Evolutionary conservation across 2,888 invertebrate genomes (phyloP).

Genomic region (Tiliacea citrago): DNA sequence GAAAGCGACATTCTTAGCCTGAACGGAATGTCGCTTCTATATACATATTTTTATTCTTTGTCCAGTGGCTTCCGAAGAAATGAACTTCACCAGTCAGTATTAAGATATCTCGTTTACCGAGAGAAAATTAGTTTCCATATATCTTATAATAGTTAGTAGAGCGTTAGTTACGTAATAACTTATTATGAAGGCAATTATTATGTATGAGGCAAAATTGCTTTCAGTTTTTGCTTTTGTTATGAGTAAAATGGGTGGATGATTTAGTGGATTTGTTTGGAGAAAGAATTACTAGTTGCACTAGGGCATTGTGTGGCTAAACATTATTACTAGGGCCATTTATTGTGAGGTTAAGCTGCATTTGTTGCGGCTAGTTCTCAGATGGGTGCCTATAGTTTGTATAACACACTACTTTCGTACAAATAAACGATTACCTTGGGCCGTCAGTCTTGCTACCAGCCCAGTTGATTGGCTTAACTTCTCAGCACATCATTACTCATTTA

Average conservation of each 20-base stretch:
- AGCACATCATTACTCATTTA: background rate
- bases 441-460: background rate
- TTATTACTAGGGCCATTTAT: background rate
- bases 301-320: background rate
- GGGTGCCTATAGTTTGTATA: background rate
- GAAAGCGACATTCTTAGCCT: too few relatives aligned
- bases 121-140: slow-evolving; percentile 65
- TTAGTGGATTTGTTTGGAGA: background rate
- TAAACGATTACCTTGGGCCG: background rate
- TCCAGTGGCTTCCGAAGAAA: slow-evolving; percentile 34
- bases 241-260: background rate
- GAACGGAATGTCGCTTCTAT: background rate
- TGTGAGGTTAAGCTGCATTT: background rate
- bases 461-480: background rate
- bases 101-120: slow-evolving; percentile 64
- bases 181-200: slow-evolving; percentile 36
- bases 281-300: background rate
- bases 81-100: slow-evolving; percentile 61
- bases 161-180: slow-evolving; percentile 56
- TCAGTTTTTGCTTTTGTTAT: slow-evolving; percentile 12
- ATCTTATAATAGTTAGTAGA: slow-evolving; percentile 50
- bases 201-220: slow-evolving; percentile 12
- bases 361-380: background rate
- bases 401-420: background rate
- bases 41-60: background rate